Conservation (phyloP, 1,140 invertebrate species). For the Lethocerus indicus region DNA sequence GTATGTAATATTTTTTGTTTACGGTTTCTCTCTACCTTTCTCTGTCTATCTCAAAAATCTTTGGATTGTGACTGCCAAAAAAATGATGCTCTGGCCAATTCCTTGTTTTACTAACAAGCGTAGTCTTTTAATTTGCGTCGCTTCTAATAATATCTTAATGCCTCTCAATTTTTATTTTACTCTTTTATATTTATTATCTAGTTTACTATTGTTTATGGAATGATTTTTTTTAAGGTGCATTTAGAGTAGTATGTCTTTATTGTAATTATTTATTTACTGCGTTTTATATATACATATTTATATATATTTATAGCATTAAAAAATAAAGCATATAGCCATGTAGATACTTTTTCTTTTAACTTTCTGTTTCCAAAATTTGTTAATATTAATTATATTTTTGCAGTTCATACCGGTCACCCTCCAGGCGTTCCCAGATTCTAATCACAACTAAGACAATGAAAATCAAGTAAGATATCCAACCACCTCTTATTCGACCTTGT, state of each 20-base stretch:
- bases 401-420: constrained; percentile 99
- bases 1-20: too few relatives aligned
- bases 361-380: not conserved
- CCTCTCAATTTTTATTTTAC: not conserved
- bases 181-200: constrained; percentile 3
- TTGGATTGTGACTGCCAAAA: not conserved
- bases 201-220: constrained; percentile 11
- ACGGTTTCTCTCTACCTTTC: not conserved
- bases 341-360: not conserved
- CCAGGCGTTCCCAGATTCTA: constrained; percentile 99
- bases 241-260: constrained; percentile 6
- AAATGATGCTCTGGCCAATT: not conserved
- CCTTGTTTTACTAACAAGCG: constrained; percentile 12
- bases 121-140: constrained; percentile 15
- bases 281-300: not conserved
- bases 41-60: not conserved
- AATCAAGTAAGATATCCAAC: too few relatives aligned
- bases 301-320: not conserved
- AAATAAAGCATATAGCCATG: not conserved
- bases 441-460: constrained; percentile 32
- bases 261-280: not conserved
- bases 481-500: too few relatives aligned
- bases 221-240: constrained; percentile 9
- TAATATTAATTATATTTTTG: constrained; percentile 30
- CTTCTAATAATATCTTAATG: constrained; percentile 12